Base-by-base conservation (phyloP, 2,888 invertebrate species). In the Drosophila barbarae region DNA sequence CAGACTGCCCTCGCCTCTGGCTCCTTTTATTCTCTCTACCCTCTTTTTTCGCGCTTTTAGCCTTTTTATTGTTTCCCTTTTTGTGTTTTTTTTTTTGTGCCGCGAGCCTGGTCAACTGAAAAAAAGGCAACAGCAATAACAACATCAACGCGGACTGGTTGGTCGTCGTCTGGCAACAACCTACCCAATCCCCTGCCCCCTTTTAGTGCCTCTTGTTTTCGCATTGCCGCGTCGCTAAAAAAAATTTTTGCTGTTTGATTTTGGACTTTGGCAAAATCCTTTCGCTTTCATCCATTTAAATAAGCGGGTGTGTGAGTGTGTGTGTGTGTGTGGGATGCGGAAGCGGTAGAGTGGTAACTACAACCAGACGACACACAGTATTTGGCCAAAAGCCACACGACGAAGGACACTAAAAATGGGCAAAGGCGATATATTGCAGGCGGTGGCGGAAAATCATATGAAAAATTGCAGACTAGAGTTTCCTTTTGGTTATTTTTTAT, bases 211-310 rank as follows among this genome's bases (percentile, higher is more conserved):
- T 71, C 53, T 72, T 69, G 79, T 69, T 79, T 72, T 61, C 49
- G 52, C 53, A 59, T 61, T 61, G 71, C 35, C 82, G 82, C 82
- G 79, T 69, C 81, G 75, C 67, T 71, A 73, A 61, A 47, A 61
- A 18, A 64, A 53, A 69, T 76, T 68, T 79, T 72, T 74, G 74
- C 74, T 83, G 72, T 83, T 83, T 84, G 86, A 74, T 83, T 76
- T 84, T 77, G 78, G 80, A 75, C 80, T 77, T 77, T 77, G 84
- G 73, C 75, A 74, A 87, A 87, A 88, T 88, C 88, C 88, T 88
- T 88, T 88, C 88, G 89, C 89, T 88, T 89, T 88, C 89, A 87
- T 87, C 87, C 88, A 87, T 86, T 80, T 85, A 82, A 87, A 87
- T 86, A 84, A 71, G 65, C 69, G 74, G 9, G 66, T 70, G 70